Evolutionary conservation across 2,888 invertebrate species (phyloP), one percentile per base, ranked within the genome.

Genomic region (Dendrolimus houi): DNA sequence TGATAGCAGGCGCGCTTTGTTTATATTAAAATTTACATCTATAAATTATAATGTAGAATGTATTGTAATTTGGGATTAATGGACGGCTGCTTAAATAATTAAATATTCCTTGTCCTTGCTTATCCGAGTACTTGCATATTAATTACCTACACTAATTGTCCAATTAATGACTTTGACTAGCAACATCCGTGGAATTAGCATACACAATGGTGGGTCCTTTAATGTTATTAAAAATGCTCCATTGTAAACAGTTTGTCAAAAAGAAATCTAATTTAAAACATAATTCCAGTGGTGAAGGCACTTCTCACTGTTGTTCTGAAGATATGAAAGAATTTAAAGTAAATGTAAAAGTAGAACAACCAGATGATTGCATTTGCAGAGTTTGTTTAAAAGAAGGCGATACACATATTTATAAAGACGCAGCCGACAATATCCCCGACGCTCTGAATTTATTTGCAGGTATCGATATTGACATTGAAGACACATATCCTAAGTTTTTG

Each of bases 381-480:
- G 77, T 88, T 41, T 90, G 89, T 64, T 70, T 89, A 8, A 82
- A 85, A 64, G 71, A 77, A 62, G 88, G 87, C n/a, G 64, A 62
- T 53, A 72, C 87, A 60, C 79, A 83, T 13, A 87, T 90, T 56
- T 81, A 69, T 56, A 79, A 66, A 9, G 62, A 68, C 7, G 54
- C 56, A 1, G 53, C 56, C 1, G 69, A 75, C 54, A 74, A 85
- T 56, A 61, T 85, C 52, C 66, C 81, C 1, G 75, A 78, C 55
- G 74, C 72, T 0, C 58, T 89, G 41, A 69, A 61, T 14, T 64
- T 57, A 17, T 77, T 88, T 56, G 79, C 73, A 29, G 83, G 75
- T 10, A 75, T 88, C 59, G 71, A 78, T 56, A 64, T 87, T 1
- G 69, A 62, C 9, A 53, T 57, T 47, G 74, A 79, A 55, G 89